Evolutionary conservation across 1,140 invertebrate species (phyloP), one percentile per base, ranked within the genome.

Genomic region (Saccostrea echinata): DNA sequence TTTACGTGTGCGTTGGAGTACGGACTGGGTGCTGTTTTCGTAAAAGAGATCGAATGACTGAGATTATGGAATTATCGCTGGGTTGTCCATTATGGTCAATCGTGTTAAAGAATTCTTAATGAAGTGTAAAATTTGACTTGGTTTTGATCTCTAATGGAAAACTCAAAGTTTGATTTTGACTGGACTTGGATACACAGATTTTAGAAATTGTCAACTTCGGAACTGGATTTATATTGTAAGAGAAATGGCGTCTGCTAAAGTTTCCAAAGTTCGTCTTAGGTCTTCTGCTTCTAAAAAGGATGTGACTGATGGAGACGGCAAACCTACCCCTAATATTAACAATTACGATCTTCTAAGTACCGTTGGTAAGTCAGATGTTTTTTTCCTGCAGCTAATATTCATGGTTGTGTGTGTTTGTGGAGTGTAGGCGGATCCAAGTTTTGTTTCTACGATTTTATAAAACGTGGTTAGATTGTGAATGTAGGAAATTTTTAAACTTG

Each of bases 171-270:
- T 30, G 24, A 24, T 71, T 24, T 71, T 30, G 24, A 27, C 64
- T 71, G 64, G 64, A 71, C 64, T 71, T 71, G 64, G 64, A 71
- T 24, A 71, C 12, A 71, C 24, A 24, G 24, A 71, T n/a, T 68
- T 68, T 68, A 24, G 64, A n/a, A 27, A 33, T 71, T 71, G 64
- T 71, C 64, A 71, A 71, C 64, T 71, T 30, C 64, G 27, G 64
- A 21, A 24, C 27, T 9, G n/a, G 64, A 71, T 71, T 71, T 71
- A 71, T 9, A 30, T 0, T 71, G 18, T 6, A 18, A 57, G 21
- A 57, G 64, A 30, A 71, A 71, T 71, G 64, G 64, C 64, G 64
- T 27, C n/a, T 71, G 64, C 64, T 24, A 71, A 71, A 71, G 64
- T 71, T 71, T 71, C 64, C 27, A 71, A 71, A 71, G 64, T 30